Base-by-base conservation (phyloP, 1,140 invertebrate species). In the Oreohelix idahoensis region DNA sequence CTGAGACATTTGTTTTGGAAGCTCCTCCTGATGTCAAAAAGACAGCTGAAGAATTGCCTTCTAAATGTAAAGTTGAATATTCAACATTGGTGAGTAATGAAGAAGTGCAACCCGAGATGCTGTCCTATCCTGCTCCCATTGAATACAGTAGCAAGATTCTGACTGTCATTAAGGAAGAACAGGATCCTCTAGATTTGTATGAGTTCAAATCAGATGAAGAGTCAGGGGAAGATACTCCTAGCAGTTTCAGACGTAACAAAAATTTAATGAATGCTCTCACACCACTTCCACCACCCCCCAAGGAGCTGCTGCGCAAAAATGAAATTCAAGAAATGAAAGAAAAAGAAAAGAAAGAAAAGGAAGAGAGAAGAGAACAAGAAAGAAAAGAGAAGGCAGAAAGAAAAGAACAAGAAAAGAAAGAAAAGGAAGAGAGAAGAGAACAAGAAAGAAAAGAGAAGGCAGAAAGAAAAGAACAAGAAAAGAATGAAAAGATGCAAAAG, bases 171-270 rank as follows among this genome's bases (percentile, higher is more conserved):
- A 17, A 66, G 8, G 63, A 66, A 53, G 45, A 79, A 35, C 63
- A 70, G 38, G 81, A 38, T 10, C 63, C 83, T 23, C 75, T 83
- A 29, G 87, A 90, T 79, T 81, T 90, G 69, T 90, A 90, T 75
- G 89, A 90, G 70, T 90, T 90, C 79, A 87, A 88, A 80, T 88
- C 87, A 0, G 89, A 90, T 75, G 87, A 88, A 71, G 89, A 89
- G 49, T 88, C 87, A 29, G 86, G 87, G 63, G 88, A 90, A 75
- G 79, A 69, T 73, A 83, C 29, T 70, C 84, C 82, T 23, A 81
- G 83, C 23, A 78, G 78, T 29, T 84, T 86, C 20, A 71, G 73
- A 32, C 49, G 84, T 35, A 81, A 87, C 66, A 86, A 83, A 70
- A 83, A 32, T 63, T 38, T 79, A n/a, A 79, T 81, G 74, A 81